Conservation (phyloP, 1,140 invertebrate genomes). For the Bombus vancouverensis region DNA sequence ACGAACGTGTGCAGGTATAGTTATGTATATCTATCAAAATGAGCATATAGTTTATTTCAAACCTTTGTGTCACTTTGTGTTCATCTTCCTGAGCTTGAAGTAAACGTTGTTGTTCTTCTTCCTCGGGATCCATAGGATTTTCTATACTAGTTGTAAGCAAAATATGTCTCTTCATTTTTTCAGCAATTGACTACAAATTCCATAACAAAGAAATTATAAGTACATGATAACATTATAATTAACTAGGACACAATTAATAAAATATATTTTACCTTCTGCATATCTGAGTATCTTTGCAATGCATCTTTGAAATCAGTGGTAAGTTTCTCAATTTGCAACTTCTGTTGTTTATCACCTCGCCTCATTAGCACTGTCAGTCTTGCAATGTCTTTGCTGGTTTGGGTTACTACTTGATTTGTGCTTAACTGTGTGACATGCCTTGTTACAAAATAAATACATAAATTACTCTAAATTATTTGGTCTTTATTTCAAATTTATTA, state of each 20-base stretch:
- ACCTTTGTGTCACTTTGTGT: slow-evolving; percentile 74
- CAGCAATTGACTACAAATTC: slow-evolving; percentile 83
- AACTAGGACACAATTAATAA: neutral
- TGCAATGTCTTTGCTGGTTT: slow-evolving; percentile 88
- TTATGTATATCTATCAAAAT: neutral
- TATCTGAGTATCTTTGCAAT: slow-evolving; percentile 88
- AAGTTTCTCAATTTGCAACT: slow-evolving; percentile 91
- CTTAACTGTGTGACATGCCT: slow-evolving; percentile 91
- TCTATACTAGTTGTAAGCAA: slow-evolving; percentile 82
- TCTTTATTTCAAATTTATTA: neutral
- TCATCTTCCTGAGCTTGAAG: slow-evolving; percentile 76
- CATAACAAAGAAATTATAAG: neutral
- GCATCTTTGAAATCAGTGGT: slow-evolving; percentile 91
- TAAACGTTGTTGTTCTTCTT: slow-evolving; percentile 79
- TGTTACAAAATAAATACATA: slow-evolving; percentile 59
- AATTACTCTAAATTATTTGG: neutral
- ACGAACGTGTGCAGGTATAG: neutral
- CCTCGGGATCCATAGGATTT: slow-evolving; percentile 73
- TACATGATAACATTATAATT: neutral
- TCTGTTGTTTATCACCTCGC: slow-evolving; percentile 89
- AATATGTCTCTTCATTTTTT: slow-evolving; percentile 90
- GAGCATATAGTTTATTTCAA: slow-evolving; percentile 15
- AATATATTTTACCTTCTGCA: slow-evolving; percentile 87
- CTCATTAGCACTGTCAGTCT: slow-evolving; percentile 86
- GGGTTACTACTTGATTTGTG: slow-evolving; percentile 89